Percentiles rank a stretch among this genome's conserved stretches.
These are phyloP conservation scores for Drosophila eohydei DNA, from an alignment of 2,888 invertebrate genomes.

Conservation along the genomic window DNA sequence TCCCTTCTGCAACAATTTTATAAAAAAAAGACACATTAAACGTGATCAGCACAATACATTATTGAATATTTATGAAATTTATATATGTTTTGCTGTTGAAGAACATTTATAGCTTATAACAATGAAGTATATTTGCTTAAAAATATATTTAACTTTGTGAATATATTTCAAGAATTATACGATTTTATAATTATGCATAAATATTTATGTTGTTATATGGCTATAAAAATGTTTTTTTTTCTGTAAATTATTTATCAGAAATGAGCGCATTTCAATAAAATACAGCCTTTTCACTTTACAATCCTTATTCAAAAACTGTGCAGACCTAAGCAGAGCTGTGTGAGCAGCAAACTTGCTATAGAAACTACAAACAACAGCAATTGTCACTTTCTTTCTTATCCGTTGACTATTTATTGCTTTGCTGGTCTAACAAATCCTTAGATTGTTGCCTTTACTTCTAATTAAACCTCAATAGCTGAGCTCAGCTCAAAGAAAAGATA, in stretches of 20 bases:
- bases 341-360: neutral
- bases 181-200: neutral
- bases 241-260: neutral
- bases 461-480: slow-evolving; percentile 42
- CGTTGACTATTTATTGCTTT: slow-evolving; percentile 39
- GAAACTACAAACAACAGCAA: neutral
- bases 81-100: no score
- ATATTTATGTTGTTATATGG: neutral
- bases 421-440: slow-evolving; percentile 39
- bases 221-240: neutral
- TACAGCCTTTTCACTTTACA: neutral
- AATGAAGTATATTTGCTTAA: no score
- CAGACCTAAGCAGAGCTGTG: neutral
- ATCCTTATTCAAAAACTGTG: neutral
- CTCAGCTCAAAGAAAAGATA: slow-evolving; percentile 27
- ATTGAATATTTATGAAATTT: no score
- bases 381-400: slow-evolving; percentile 22
- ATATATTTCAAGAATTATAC: neutral
- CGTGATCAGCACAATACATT: no score
- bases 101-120: no score
- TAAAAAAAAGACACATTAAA: no score
- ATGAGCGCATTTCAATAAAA: neutral
- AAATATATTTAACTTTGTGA: neutral
- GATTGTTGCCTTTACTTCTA: slow-evolving; percentile 31
- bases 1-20: no score